Evolutionary conservation across 2,888 invertebrate species (phyloP).

Genomic region (Drosophila mercatorum): DNA sequence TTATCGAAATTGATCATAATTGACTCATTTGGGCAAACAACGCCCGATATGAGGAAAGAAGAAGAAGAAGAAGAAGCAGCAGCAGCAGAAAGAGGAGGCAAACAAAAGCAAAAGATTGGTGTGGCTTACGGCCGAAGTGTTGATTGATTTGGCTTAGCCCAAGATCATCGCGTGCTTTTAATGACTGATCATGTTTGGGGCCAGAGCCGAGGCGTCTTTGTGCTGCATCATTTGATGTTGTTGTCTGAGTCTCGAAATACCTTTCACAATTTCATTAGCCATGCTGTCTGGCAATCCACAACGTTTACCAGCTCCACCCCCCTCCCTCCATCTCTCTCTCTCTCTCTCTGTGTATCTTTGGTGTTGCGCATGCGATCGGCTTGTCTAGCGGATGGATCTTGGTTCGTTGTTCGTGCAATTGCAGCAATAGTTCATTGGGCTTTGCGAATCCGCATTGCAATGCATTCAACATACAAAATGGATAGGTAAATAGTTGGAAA

Average conservation of each 20-base stretch:
- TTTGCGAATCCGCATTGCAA: slow-evolving; percentile 79
- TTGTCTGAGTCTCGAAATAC: slow-evolving; percentile 46
- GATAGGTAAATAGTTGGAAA: slow-evolving; percentile 15
- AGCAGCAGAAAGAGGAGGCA: not conserved
- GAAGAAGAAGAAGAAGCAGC: not conserved
- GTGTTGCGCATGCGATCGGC: slow-evolving; percentile 61
- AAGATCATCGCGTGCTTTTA: slow-evolving; percentile 49
- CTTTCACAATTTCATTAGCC: slow-evolving; percentile 74
- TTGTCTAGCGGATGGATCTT: slow-evolving; percentile 48
- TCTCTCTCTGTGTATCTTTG: not conserved
- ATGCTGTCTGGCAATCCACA: slow-evolving; percentile 15
- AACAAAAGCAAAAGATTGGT: not conserved
- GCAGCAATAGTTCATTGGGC: slow-evolving; percentile 79
- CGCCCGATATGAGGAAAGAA: slow-evolving; percentile 6
- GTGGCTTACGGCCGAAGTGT: slow-evolving; percentile 17
- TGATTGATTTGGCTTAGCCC: slow-evolving; percentile 45
- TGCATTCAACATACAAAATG: slow-evolving; percentile 45
- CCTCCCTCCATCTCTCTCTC: not conserved
- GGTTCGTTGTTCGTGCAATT: slow-evolving; percentile 53
- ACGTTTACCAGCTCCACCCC: not conserved
- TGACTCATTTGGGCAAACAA: slow-evolving; percentile 27
- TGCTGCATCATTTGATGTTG: slow-evolving; percentile 58
- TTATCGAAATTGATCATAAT: slow-evolving; percentile 21
- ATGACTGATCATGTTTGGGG: slow-evolving; percentile 51
- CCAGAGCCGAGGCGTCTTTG: slow-evolving; percentile 18